These are phyloP conservation scores for Nemotelus nigrinus DNA, from an alignment of 2,888 invertebrate genomes.

Conservation along the genomic window DNA sequence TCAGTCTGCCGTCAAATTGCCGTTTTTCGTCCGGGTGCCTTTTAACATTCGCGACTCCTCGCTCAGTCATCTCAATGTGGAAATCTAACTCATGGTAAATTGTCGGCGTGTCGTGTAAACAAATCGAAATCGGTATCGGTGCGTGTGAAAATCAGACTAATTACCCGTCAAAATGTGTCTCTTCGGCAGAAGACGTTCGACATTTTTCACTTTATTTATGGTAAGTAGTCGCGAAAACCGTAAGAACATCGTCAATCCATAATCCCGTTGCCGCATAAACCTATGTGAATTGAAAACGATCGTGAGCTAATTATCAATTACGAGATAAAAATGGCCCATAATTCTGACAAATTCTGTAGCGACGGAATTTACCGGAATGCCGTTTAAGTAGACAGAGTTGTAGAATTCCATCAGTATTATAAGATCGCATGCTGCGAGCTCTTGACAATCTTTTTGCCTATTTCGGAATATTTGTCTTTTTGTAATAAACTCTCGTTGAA, in stretches of 20 bases:
- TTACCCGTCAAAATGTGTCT: constrained; percentile 54
- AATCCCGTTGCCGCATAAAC: not conserved
- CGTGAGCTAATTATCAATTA: no score
- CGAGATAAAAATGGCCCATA: no score
- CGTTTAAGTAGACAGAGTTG: no score
- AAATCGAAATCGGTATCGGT: constrained; percentile 17
- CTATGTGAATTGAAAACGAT: no score
- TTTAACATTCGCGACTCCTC: constrained; percentile 12
- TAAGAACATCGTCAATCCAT: no score
- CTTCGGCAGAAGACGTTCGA: constrained; percentile 56
- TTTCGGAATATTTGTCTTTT: no score
- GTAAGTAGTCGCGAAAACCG: constrained; percentile 52
- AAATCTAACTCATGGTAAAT: constrained; percentile 4
- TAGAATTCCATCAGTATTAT: no score
- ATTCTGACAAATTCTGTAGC: no score
- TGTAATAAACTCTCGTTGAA: not conserved
- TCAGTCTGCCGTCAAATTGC: constrained; percentile 21
- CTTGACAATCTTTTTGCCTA: no score
- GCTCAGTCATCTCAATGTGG: constrained; percentile 11
- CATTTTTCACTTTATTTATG: constrained; percentile 56
- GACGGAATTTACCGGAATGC: no score
- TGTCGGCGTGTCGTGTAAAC: constrained; percentile 17
- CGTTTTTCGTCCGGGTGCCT: constrained; percentile 7
- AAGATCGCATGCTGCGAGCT: no score
- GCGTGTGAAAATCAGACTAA: not conserved